phyloP scores from a whole-genome alignment of 2,797 vertebrate species.

The Rhincodon typus region DNA sequence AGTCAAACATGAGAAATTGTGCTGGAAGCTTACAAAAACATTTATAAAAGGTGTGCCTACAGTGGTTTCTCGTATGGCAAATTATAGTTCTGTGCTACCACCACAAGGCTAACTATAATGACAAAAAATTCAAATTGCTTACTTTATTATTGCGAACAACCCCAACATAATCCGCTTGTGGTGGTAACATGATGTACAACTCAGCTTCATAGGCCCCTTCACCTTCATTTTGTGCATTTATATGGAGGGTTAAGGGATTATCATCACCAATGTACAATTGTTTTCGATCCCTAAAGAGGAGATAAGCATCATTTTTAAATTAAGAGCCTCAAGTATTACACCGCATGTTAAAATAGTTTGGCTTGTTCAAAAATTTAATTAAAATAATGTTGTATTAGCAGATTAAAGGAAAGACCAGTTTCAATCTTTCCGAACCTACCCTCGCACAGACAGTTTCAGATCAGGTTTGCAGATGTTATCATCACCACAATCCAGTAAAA shows the following conservation, averaged over 20 bases:
- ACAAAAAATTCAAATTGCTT: constrained; percentile 39
- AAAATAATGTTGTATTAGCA: background rate
- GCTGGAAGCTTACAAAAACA: background rate
- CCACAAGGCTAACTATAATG: background rate
- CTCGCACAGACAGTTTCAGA: constrained; percentile 72
- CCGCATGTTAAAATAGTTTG: background rate
- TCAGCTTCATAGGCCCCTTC: constrained; percentile 95
- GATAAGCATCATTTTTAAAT: background rate
- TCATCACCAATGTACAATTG: constrained; percentile 89
- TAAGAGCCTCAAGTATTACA: constrained; percentile 26
- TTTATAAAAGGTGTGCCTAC: background rate
- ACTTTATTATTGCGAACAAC: constrained; percentile 82
- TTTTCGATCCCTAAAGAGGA: constrained; percentile 68
- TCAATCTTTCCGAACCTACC: constrained; percentile 53
- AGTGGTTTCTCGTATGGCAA: background rate
- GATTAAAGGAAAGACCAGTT: background rate
- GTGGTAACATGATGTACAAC: constrained; percentile 73
- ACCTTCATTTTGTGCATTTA: constrained; percentile 77
- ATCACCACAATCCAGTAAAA: constrained; percentile 85
- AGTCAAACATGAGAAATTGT: background rate
- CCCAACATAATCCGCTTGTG: constrained; percentile 83
- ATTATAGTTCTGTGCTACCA: background rate
- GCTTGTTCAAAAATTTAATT: background rate
- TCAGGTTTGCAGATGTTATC: constrained; percentile 92
- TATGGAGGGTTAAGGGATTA: constrained; percentile 78